phyloP scores from a whole-genome alignment of 2,113 vertebrate species.

The Scartelaos histophorus region DNA sequence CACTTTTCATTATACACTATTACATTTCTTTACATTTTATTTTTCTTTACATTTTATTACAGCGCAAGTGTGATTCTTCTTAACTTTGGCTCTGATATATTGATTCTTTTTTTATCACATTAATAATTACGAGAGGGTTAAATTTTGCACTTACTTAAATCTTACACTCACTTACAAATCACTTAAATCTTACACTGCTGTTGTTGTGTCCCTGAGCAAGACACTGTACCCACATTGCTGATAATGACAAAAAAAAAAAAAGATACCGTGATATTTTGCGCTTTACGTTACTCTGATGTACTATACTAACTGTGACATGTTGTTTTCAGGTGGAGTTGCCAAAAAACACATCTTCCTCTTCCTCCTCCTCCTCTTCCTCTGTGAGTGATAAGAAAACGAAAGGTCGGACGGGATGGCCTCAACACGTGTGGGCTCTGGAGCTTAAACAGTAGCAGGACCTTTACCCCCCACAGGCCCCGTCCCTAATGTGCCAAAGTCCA shows the following conservation, averaged over 20 bases:
- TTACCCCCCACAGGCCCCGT: neutral
- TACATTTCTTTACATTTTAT: neutral
- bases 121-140: too few relatives aligned
- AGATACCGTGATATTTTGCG: too few relatives aligned
- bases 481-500: neutral
- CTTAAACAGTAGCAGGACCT: slow-evolving; percentile 84
- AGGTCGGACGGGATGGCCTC: slow-evolving; percentile 98
- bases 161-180: too few relatives aligned
- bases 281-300: neutral
- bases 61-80: too few relatives aligned
- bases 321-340: slow-evolving; percentile 85
- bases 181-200: neutral
- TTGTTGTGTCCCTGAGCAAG: neutral
- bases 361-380: slow-evolving; percentile 77
- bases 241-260: too few relatives aligned
- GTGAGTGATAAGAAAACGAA: slow-evolving; percentile 95
- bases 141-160: too few relatives aligned
- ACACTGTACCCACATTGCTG: neutral
- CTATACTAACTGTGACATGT: slow-evolving; percentile 3
- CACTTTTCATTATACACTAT: too few relatives aligned
- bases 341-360: slow-evolving; percentile 74
- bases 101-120: too few relatives aligned
- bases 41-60: too few relatives aligned
- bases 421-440: slow-evolving; percentile 98
- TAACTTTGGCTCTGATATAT: too few relatives aligned